phyloP scores from a whole-genome alignment of 2,797 vertebrate species.

The Cyclopterus lumpus region DNA sequence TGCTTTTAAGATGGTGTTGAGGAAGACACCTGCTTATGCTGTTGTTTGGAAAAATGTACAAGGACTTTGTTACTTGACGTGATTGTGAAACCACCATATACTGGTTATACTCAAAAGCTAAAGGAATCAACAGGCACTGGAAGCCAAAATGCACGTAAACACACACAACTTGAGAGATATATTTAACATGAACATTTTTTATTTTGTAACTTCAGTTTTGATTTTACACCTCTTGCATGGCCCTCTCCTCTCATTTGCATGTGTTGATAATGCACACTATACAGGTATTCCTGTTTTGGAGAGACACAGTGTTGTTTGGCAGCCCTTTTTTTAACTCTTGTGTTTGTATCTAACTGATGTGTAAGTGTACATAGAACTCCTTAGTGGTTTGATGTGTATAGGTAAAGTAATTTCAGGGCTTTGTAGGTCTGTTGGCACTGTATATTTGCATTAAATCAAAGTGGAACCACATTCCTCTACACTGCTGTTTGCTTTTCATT shows the following conservation, averaged over 20 bases:
- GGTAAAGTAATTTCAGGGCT: constrained; percentile 70
- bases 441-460: constrained; percentile 81
- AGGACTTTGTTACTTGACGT: constrained; percentile 3
- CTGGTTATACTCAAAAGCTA: constrained; percentile 12
- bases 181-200: constrained; percentile 41
- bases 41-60: constrained; percentile 5
- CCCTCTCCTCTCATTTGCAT: constrained; percentile 65
- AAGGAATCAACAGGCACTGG: constrained; percentile 33
- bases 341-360: constrained; percentile 76
- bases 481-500: constrained; percentile 82
- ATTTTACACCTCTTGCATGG: constrained; percentile 67
- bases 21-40: constrained; percentile 1
- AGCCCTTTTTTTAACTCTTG: constrained; percentile 63
- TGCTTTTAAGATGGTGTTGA: constrained; percentile 1
- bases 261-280: constrained; percentile 71
- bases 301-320: constrained; percentile 57
- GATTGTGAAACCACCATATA: constrained; percentile 19
- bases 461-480: constrained; percentile 71
- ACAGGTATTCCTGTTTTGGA: constrained; percentile 65
- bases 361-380: constrained; percentile 70
- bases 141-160: constrained; percentile 32
- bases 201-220: constrained; percentile 37
- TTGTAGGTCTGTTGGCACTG: constrained; percentile 80
- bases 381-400: constrained; percentile 80
- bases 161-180: constrained; percentile 49